Base-by-base conservation (phyloP, 2,113 vertebrate species). In the Opisthocomus hoazin region DNA sequence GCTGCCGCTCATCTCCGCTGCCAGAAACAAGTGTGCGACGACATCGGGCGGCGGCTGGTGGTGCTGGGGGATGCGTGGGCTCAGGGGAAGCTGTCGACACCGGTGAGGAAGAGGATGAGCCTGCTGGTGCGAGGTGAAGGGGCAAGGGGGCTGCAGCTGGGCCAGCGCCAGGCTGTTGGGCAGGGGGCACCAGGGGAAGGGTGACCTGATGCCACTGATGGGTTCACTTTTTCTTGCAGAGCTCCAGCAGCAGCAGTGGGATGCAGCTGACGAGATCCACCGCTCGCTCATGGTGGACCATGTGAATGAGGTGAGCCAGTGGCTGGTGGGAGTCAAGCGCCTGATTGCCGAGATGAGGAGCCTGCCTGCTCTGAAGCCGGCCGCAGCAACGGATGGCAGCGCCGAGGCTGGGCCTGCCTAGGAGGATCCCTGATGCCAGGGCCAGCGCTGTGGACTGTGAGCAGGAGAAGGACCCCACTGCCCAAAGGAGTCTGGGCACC, bases 281-380 rank as follows among this genome's bases (percentile, higher is more conserved):
- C 98, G 99, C 77, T 98, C 99, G 1, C 98, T 99, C 26, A 99
- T 99, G 98, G 99, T 99, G 43, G 99, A 99, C 94, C 98, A 99
- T 3, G 98, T 99, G 84, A 98, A 98, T 1, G 99, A 99, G 95
- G 99, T 99, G 95, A 99, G 99, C 97, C 99, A 99, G 92, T 99
- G 99, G 99, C 99, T 99, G 99, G 99, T 99, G 17, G 99, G 99
- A 1, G 97, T 99, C 41, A 99, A 99, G 86, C 98, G 99, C 63
- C 98, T 99, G 74, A 99, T 99, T 53, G 99, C 99, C 0, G 99
- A 99, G 97, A 98, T 96, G 4, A 98, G 98, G 76, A 98, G 92
- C 71, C 96, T 99, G 39, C 98, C 97, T 58, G 85, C 97, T 20
- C 92, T 76, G 3, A 95, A 94, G 30, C 73, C 78, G 3, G 69